These are phyloP conservation scores for Orientallactaga sibirica DNA, from an alignment of 2,797 vertebrate genomes.

Conservation along the genomic window DNA sequence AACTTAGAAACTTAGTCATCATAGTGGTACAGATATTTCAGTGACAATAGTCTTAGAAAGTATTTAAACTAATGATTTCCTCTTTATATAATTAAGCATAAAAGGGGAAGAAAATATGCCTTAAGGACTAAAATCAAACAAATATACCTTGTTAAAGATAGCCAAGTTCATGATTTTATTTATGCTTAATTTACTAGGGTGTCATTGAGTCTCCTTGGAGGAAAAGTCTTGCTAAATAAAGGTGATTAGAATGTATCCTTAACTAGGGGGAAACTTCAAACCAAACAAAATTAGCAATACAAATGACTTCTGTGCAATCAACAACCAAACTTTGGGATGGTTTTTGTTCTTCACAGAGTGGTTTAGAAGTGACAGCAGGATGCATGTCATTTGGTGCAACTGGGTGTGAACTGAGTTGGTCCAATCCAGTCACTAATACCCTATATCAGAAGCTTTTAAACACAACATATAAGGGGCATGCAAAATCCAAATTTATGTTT, in stretches of 20 bases:
- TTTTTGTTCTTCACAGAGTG: background rate
- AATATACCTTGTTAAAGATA: background rate
- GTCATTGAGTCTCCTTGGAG: background rate
- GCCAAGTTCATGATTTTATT: background rate
- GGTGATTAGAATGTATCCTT: background rate
- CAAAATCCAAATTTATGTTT: background rate
- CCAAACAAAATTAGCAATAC: background rate
- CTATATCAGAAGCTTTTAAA: background rate
- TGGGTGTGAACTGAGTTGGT: background rate
- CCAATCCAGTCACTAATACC: background rate
- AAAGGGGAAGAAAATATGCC: background rate
- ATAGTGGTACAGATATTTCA: conserved; percentile 30
- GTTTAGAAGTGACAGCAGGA: background rate
- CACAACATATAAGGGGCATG: background rate
- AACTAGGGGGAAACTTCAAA: background rate
- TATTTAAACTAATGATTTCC: background rate
- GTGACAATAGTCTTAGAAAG: conserved; percentile 1
- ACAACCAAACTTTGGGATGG: fast-evolving
- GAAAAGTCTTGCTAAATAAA: background rate
- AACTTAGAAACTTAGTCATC: conserved; percentile 26
- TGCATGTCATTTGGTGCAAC: background rate
- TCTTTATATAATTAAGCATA: background rate
- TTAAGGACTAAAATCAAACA: background rate
- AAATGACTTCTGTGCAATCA: background rate
- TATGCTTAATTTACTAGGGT: background rate